These are phyloP conservation scores for Alcis repandata DNA, from an alignment of 2,888 invertebrate genomes.

Conservation along the genomic window DNA sequence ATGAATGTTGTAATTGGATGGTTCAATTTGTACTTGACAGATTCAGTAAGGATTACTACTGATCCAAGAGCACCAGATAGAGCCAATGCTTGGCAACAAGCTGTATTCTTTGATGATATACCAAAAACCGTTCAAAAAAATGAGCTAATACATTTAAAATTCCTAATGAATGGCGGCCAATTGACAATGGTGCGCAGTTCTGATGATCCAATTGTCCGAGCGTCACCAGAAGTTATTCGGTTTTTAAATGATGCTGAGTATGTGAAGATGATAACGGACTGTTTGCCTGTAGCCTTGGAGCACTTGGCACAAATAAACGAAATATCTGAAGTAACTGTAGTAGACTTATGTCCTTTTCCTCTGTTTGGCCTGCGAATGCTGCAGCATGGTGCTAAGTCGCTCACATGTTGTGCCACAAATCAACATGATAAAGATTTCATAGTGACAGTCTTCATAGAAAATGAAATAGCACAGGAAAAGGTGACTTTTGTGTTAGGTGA, in stretches of 20 bases:
- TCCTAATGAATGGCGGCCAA: slow-evolving; percentile 74
- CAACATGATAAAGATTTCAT: slow-evolving; percentile 75
- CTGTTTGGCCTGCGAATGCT: slow-evolving; percentile 87
- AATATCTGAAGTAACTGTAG: slow-evolving; percentile 69
- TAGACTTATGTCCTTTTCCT: slow-evolving; percentile 89
- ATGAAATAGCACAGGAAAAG: slow-evolving; percentile 70
- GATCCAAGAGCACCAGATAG: slow-evolving; percentile 81
- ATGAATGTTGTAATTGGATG: slow-evolving; percentile 90
- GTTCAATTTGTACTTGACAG: slow-evolving; percentile 91
- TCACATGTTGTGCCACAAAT: slow-evolving; percentile 78
- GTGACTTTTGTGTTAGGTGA: slow-evolving; percentile 72
- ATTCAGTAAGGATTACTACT: slow-evolving; percentile 87
- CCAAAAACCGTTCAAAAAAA: slow-evolving; percentile 65
- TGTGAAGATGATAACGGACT: slow-evolving; percentile 69
- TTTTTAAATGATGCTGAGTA: slow-evolving; percentile 81
- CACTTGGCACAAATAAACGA: slow-evolving; percentile 74
- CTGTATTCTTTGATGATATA: slow-evolving; percentile 88
- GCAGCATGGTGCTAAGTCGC: slow-evolving; percentile 75
- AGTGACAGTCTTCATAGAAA: slow-evolving; percentile 71
- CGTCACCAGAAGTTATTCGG: slow-evolving; percentile 69
- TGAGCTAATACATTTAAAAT: slow-evolving; percentile 63
- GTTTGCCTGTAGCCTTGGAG: slow-evolving; percentile 69
- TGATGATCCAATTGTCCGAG: slow-evolving; percentile 57
- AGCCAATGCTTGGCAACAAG: slow-evolving; percentile 92
- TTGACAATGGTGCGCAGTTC: slow-evolving; percentile 62